Conservation (phyloP, 2,113 vertebrate genomes). For the Chlamydotis undulata region DNA sequence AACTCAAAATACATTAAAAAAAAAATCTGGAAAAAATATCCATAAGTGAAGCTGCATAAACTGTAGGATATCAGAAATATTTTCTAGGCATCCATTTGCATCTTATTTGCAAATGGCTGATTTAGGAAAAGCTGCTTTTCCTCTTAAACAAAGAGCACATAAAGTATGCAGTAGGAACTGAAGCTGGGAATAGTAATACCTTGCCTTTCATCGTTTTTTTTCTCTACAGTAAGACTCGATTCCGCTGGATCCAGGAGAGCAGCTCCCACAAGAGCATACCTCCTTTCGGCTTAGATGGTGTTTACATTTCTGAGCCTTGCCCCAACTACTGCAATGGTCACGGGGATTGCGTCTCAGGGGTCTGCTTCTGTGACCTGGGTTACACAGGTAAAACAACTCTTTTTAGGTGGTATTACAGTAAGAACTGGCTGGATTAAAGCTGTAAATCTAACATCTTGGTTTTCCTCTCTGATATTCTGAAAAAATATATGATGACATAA, state of each 20-base stretch:
- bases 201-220: neutral
- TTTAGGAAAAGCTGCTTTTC: neutral
- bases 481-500: neutral
- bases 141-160: neutral
- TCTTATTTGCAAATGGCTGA: neutral
- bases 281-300: conserved; percentile 90
- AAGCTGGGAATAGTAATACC: neutral
- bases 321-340: conserved; percentile 93
- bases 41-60: neutral
- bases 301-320: conserved; percentile 96
- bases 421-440: neutral
- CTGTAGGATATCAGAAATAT: neutral
- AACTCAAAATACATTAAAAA: neutral
- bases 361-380: conserved; percentile 97
- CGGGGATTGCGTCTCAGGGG: conserved; percentile 93
- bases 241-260: conserved; percentile 98
- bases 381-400: conserved; percentile 83
- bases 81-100: neutral
- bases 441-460: neutral
- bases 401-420: neutral
- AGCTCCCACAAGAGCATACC: conserved; percentile 86
- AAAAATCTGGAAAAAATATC: neutral
- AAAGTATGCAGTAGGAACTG: neutral
- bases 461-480: neutral
- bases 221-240: conserved; percentile 89